These are phyloP conservation scores for Spilarctia lutea DNA, from an alignment of 2,888 invertebrate species.

Conservation along the genomic window DNA sequence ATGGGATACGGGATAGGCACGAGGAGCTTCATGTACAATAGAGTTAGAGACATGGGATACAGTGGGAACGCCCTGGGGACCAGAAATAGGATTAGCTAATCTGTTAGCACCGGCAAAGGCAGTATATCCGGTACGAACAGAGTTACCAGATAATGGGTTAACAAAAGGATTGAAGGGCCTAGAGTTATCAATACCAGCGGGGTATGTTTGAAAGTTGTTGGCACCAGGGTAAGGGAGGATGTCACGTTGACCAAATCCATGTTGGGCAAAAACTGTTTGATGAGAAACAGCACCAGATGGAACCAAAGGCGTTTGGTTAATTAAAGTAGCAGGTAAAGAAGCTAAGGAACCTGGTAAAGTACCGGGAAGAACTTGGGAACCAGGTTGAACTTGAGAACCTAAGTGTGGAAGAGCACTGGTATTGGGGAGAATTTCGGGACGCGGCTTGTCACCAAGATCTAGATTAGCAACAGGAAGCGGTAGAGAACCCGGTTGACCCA, in stretches of 20 bases:
- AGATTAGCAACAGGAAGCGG: not conserved
- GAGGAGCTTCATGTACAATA: slow-evolving; percentile 47
- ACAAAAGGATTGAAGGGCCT: slow-evolving; percentile 11
- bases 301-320: slow-evolving; percentile 11
- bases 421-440: not conserved
- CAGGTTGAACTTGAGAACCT: slow-evolving; percentile 26
- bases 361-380: slow-evolving; percentile 16
- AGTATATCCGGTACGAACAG: slow-evolving; percentile 20
- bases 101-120: slow-evolving; percentile 23
- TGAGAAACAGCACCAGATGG: slow-evolving; percentile 5
- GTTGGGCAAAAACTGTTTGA: not conserved
- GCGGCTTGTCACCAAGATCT: slow-evolving; percentile 9
- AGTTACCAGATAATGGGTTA: slow-evolving; percentile 21
- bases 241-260: not conserved
- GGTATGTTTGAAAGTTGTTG: slow-evolving; percentile 10
- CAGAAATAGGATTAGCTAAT: slow-evolving; percentile 23
- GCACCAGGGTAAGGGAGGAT: slow-evolving; percentile 11
- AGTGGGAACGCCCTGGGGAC: slow-evolving; percentile 42
- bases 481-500: not conserved
- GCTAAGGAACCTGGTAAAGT: slow-evolving; percentile 2
- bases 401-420: slow-evolving; percentile 6
- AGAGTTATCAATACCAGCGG: slow-evolving; percentile 12
- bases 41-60: slow-evolving; percentile 51
- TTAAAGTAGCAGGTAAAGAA: slow-evolving; percentile 13
- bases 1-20: slow-evolving; percentile 42